Conservation (phyloP, 2,888 invertebrate genomes). For the Helicoverpa assulta region DNA sequence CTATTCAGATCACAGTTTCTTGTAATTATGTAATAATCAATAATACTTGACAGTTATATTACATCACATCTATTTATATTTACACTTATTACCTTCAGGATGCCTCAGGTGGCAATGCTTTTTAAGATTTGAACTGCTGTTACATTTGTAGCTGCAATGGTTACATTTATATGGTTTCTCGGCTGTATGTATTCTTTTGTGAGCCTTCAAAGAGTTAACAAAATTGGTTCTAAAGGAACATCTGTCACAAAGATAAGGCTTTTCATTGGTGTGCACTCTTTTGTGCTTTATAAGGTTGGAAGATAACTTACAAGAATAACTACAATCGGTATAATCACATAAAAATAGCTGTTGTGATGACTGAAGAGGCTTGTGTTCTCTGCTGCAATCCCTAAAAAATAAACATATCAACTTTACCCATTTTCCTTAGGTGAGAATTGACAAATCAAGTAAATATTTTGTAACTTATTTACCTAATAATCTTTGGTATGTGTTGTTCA, state of each 20-base stretch:
- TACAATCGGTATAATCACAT: constrained; percentile 88
- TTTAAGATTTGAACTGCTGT: constrained; percentile 87
- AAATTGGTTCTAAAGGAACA: constrained; percentile 87
- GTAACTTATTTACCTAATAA: background rate
- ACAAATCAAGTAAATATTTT: background rate
- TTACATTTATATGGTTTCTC: constrained; percentile 83
- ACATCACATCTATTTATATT: constrained; percentile 16
- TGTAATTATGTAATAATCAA: background rate
- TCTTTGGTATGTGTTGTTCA: constrained; percentile 35
- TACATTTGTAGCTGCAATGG: constrained; percentile 83
- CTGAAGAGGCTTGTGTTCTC: constrained; percentile 81
- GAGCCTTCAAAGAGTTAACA: constrained; percentile 84
- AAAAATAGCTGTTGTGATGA: constrained; percentile 82
- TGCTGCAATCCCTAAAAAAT: constrained; percentile 76
- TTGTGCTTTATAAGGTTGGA: constrained; percentile 87
- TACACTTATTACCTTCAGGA: constrained; percentile 51
- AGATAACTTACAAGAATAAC: constrained; percentile 87
- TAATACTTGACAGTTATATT: background rate
- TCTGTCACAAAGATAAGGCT: constrained; percentile 85
- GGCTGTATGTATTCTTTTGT: constrained; percentile 82
- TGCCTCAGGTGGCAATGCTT: constrained; percentile 82
- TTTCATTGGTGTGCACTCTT: constrained; percentile 83
- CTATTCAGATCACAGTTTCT: background rate
- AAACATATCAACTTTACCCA: background rate
- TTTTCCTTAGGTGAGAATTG: background rate